Percentiles rank a stretch among this genome's conserved stretches.
phyloP scores from a whole-genome alignment of 2,797 vertebrate genomes.

The Acipenser oxyrinchus region DNA sequence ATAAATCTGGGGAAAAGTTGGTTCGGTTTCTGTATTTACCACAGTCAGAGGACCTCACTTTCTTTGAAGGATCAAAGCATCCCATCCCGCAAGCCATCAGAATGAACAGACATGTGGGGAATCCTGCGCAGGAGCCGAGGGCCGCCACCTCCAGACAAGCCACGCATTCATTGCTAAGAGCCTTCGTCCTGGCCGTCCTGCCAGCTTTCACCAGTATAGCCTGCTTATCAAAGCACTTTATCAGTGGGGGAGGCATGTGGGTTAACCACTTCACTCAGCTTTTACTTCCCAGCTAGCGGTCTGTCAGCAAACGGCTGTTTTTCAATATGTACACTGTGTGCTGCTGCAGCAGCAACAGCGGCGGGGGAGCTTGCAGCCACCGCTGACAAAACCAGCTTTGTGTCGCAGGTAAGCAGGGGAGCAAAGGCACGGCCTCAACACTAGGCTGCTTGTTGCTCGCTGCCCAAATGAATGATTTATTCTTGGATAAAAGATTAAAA shows the following conservation, averaged over 20 bases:
- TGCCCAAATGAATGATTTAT: neutral
- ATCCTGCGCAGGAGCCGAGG: neutral
- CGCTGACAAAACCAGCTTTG: conserved; percentile 43
- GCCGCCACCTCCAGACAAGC: conserved; percentile 42
- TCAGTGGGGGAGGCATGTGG: conserved; percentile 85
- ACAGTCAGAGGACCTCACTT: neutral
- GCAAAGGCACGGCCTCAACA: conserved; percentile 22
- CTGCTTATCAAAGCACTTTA: conserved; percentile 96
- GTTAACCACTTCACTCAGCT: conserved; percentile 72
- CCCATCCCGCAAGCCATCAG: neutral
- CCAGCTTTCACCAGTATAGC: conserved; percentile 61
- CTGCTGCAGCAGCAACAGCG: conserved; percentile 34
- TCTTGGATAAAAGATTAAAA: too few relatives aligned
- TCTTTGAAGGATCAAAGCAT: neutral
- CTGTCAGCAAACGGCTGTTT: conserved; percentile 86
- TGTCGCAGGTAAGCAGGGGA: conserved; percentile 19
- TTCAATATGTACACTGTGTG: conserved; percentile 60
- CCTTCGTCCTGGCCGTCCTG: conserved; percentile 39
- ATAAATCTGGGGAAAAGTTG: too few relatives aligned
- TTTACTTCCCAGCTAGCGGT: conserved; percentile 61
- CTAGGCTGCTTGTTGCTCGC: conserved; percentile 1
- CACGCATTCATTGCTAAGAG: conserved; percentile 47
- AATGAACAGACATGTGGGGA: neutral
- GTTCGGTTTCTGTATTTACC: too few relatives aligned
- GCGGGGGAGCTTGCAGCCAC: conserved; percentile 23